phyloP scores from a whole-genome alignment of 2,113 vertebrate species.

The Perca flavescens region DNA sequence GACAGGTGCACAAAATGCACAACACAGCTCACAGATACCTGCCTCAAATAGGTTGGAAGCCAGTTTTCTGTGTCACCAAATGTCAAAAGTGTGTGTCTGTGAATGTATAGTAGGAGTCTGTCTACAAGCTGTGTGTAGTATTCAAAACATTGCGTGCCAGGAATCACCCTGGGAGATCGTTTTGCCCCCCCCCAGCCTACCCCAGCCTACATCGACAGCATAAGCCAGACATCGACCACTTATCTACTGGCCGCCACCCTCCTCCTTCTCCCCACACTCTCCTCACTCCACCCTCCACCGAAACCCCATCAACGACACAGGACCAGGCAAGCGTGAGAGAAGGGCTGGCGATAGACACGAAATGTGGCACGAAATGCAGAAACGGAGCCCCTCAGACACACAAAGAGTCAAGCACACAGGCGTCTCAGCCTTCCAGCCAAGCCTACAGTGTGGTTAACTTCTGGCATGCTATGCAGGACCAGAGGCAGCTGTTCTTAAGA shows the following conservation, averaged over 20 bases:
- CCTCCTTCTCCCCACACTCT: not conserved
- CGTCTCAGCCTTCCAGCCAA: conserved; percentile 70
- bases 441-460: conserved; percentile 74
- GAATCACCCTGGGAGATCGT: conserved; percentile 75
- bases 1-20: conserved; percentile 26
- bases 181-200: conserved; percentile 63
- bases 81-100: conserved; percentile 29
- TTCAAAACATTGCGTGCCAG: conserved; percentile 82
- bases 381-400: conserved; percentile 72
- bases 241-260: conserved; percentile 67
- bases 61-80: conserved; percentile 28
- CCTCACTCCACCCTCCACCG: conserved; percentile 46
- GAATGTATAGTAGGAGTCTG: not conserved
- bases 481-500: conserved; percentile 76
- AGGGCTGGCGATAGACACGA: conserved; percentile 84
- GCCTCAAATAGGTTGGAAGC: not conserved
- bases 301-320: conserved; percentile 73
- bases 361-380: conserved; percentile 85
- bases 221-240: conserved; percentile 77
- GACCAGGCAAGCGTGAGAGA: conserved; percentile 88
- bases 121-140: conserved; percentile 2
- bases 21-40: not conserved
- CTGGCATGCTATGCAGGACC: conserved; percentile 74
- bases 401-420: conserved; percentile 52
- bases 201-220: conserved; percentile 46